Conservation (phyloP, 1,140 invertebrate genomes). For the Camponotus vicinus region DNA sequence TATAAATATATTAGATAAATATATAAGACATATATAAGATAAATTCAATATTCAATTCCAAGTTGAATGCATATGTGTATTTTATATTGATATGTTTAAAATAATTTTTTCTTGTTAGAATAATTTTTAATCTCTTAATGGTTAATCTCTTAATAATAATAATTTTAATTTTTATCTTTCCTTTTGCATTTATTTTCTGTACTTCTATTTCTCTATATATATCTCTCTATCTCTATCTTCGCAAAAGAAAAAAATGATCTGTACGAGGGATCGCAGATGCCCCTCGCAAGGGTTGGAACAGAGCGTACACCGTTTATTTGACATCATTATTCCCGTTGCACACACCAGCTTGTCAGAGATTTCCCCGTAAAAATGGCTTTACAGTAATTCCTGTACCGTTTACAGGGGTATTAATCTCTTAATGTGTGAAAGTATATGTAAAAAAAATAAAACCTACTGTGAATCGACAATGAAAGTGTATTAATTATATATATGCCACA, state of each 20-base stretch:
- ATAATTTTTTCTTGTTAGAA: too few relatives aligned
- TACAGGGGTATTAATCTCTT: constrained; percentile 41
- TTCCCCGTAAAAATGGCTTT: constrained; percentile 74
- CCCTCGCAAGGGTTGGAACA: constrained; percentile 79
- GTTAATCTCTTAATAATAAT: constrained; percentile 73
- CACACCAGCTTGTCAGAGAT: constrained; percentile 69
- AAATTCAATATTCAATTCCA: constrained; percentile 76
- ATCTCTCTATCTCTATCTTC: not conserved
- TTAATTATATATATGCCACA: not conserved
- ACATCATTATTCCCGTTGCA: constrained; percentile 81
- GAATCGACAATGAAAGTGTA: not conserved
- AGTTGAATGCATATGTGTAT: constrained; percentile 36
- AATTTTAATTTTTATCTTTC: constrained; percentile 73
- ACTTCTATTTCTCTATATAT: too few relatives aligned
- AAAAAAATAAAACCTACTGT: not conserved
- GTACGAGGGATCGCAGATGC: constrained; percentile 78
- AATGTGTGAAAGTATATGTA: constrained; percentile 3
- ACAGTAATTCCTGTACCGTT: constrained; percentile 20
- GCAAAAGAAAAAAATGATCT: constrained; percentile 82
- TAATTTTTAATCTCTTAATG: too few relatives aligned
- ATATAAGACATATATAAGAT: constrained; percentile 43
- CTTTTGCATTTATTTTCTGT: constrained; percentile 63
- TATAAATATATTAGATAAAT: constrained; percentile 28
- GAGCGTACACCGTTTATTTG: constrained; percentile 79
- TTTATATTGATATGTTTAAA: too few relatives aligned